Evolutionary conservation across 2,113 vertebrate species (phyloP), one percentile per base, ranked within the genome.

Genomic region (Collichthys lucidus): DNA sequence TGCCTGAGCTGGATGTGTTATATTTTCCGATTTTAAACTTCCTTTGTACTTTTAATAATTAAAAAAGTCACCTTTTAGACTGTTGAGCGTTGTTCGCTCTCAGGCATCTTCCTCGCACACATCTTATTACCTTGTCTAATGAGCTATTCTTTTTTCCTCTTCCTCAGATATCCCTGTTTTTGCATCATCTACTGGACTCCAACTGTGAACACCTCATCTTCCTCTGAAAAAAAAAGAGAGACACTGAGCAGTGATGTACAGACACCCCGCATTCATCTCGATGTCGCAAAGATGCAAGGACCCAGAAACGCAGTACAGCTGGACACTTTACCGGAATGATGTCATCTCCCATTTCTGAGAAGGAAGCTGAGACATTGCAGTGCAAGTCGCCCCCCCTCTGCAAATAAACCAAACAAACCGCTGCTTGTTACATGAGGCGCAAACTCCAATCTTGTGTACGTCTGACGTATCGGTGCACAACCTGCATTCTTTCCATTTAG

Each of bases 141-240:
- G 2, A 65, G 8, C 50, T 69, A 1, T 40, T 88, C 9, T 89
- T 74, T 65, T 74, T 65, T 90, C 1, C 76, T 91, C 74, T 77
- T 50, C 56, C 65, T 70, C 90, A 95, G 94, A 93, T 88, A 78
- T 83, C 86, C 73, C 83, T 19, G 72, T 91, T 88, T 88, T 91
- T 81, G 76, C 87, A 89, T 92, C 86, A 88, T 92, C 88, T 80
- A 85, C 93, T 93, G 91, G 92, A 93, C 89, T 91, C 86, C 82
- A 83, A 91, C 92, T 94, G 94, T 94, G 94, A 94, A 93, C 85
- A 82, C 82, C 57, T 87, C 59, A 83, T 86, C 86, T 53, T 90
- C 72, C 88, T 90, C 82, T 7, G 12, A 26, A 82, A 74, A 26
- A n/a, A n/a, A n/a, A n/a, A n/a, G n/a, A 85, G 88, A 92, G 79